These are phyloP conservation scores for Drosophila gunungcola DNA, from an alignment of 1,140 invertebrate genomes.

Conservation along the genomic window DNA sequence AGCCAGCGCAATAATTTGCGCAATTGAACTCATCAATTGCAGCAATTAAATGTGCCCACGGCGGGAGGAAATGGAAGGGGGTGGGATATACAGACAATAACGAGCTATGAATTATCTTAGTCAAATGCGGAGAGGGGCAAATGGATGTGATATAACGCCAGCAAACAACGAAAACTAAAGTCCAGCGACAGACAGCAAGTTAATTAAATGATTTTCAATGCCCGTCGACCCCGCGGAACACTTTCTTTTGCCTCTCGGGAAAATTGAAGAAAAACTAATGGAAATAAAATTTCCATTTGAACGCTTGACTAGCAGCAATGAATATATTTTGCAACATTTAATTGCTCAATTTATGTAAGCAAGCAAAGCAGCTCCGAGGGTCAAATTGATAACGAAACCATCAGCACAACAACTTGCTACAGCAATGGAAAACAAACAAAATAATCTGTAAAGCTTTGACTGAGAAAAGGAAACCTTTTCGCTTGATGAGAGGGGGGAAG, in stretches of 20 bases:
- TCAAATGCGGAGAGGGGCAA: constrained; percentile 41
- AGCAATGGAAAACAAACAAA: constrained; percentile 28
- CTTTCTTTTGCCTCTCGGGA: constrained; percentile 60
- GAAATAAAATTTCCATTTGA: constrained; percentile 48
- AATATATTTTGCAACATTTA: constrained; percentile 43
- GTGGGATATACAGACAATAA: constrained; percentile 24
- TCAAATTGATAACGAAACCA: constrained; percentile 53
- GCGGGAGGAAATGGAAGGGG: constrained; percentile 12
- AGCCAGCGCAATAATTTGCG: constrained; percentile 76
- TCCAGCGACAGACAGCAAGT: constrained; percentile 38
- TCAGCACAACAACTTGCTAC: constrained; percentile 9
- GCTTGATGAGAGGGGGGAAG: neutral
- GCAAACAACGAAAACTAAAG: constrained; percentile 22
- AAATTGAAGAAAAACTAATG: constrained; percentile 43
- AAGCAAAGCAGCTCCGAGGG: constrained; percentile 32
- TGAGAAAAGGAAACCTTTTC: constrained; percentile 9
- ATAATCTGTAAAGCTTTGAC: constrained; percentile 39
- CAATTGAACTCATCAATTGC: constrained; percentile 81
- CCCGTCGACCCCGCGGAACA: constrained; percentile 48
- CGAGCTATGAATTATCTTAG: constrained; percentile 69
- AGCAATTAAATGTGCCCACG: constrained; percentile 78
- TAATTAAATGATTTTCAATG: constrained; percentile 80
- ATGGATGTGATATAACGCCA: constrained; percentile 66
- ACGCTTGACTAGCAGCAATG: constrained; percentile 29
- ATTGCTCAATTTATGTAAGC: constrained; percentile 52